Percentiles rank a stretch among this genome's conserved stretches.
phyloP scores from a whole-genome alignment of 2,113 vertebrate genomes.

The Pithys albifrons region DNA sequence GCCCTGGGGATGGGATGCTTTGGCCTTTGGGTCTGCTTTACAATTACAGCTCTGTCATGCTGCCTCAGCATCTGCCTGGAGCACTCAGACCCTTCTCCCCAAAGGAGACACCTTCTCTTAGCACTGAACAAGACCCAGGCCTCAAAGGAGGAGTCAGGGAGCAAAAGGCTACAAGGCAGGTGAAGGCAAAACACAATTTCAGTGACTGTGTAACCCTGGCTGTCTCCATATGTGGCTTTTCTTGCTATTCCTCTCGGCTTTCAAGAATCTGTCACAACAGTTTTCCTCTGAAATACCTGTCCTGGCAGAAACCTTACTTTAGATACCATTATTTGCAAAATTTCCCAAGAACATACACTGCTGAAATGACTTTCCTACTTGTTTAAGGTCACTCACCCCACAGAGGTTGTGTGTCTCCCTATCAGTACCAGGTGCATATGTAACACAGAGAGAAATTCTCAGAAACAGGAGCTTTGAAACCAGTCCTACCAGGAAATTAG shows the following conservation, averaged over 20 bases:
- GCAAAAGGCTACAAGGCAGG: rapidly evolving
- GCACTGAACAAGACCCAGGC: background rate
- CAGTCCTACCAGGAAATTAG: background rate
- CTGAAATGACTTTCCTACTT: background rate
- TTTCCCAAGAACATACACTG: background rate
- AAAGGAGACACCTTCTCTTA: background rate
- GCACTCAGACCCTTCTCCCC: background rate
- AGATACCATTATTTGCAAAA: background rate
- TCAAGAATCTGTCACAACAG: background rate
- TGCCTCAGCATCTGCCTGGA: background rate
- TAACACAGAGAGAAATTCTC: background rate
- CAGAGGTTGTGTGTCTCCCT: background rate
- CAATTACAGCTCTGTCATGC: background rate
- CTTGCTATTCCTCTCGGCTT: background rate
- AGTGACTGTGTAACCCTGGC: background rate
- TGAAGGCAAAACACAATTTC: background rate
- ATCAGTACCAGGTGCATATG: background rate
- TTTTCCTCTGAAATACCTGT: background rate
- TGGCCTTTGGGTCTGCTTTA: background rate
- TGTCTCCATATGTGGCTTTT: background rate
- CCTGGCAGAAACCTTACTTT: background rate
- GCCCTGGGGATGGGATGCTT: background rate
- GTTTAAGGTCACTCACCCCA: background rate
- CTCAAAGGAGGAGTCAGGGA: background rate
- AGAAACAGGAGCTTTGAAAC: background rate